Percentiles rank a stretch among this genome's conserved stretches.
Conservation (phyloP, 2,113 vertebrate genomes). For the Nycticebus coucang region DNA sequence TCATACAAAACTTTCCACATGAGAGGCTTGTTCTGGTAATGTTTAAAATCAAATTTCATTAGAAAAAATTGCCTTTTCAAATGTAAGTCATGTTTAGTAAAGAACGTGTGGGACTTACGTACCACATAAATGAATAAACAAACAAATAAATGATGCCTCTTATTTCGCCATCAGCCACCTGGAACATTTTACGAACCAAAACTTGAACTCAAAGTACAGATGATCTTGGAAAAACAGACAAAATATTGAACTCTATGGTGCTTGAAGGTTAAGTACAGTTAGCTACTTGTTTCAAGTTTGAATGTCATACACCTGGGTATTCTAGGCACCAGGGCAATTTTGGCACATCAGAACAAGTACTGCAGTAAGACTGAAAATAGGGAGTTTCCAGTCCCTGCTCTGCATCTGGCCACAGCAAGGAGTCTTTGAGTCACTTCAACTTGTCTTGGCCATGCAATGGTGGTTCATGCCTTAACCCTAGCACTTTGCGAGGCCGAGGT, state of each 20-base stretch:
- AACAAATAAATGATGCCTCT: not conserved
- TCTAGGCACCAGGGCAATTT: not conserved
- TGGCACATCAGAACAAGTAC: not conserved
- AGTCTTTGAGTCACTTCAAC: not conserved
- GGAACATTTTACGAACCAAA: slow-evolving; percentile 41
- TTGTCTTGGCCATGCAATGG: not conserved
- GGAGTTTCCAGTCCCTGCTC: not conserved
- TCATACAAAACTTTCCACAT: slow-evolving; percentile 63
- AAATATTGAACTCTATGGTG: not conserved
- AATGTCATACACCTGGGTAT: not conserved
- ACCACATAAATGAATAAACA: not conserved
- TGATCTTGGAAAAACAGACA: slow-evolving; percentile 20
- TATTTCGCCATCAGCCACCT: slow-evolving; percentile 17
- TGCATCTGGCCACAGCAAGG: not conserved
- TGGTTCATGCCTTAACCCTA: too few species aligned
- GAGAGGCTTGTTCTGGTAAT: slow-evolving; percentile 39
- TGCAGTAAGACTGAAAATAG: not conserved
- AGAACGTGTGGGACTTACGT: not conserved
- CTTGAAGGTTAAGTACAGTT: not conserved
- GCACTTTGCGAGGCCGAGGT: too few species aligned
- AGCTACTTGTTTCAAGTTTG: not conserved
- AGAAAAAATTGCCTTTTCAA: not conserved
- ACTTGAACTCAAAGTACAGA: not conserved
- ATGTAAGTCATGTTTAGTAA: not conserved
- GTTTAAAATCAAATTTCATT: not conserved